Percentiles rank a stretch among this genome's conserved stretches.
These are phyloP conservation scores for Artemisiospiza belli DNA, from an alignment of 2,113 vertebrate genomes.

Conservation along the genomic window DNA sequence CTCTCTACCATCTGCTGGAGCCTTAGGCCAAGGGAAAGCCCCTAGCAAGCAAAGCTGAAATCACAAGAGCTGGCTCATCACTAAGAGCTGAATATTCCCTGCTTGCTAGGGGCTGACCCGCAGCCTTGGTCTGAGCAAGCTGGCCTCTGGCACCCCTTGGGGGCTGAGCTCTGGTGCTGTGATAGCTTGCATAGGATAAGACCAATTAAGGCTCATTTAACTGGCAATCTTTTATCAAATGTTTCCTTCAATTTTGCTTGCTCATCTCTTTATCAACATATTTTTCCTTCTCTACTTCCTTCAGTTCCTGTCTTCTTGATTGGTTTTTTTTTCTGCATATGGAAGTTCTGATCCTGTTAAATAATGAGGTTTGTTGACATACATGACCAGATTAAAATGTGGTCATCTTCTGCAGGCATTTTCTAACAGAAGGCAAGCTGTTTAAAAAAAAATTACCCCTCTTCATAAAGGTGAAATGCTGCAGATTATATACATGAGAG, in stretches of 20 bases:
- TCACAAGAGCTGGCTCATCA: too few species aligned
- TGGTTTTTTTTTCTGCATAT: neutral
- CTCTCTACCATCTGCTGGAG: too few species aligned
- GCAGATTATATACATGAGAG: accelerated
- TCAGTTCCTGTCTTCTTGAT: neutral
- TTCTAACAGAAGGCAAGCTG: neutral
- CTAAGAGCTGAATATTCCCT: too few species aligned
- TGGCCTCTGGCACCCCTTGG: too few species aligned
- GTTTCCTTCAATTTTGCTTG: neutral
- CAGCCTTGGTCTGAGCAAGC: too few species aligned
- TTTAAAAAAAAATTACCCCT: neutral
- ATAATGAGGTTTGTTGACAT: neutral
- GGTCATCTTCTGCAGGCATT: neutral
- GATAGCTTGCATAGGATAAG: too few species aligned
- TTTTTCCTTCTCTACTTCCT: neutral
- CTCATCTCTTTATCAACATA: neutral
- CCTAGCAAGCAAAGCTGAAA: too few species aligned
- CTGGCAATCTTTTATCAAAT: neutral
- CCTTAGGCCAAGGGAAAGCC: too few species aligned
- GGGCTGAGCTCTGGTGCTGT: too few species aligned
- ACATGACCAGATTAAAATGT: neutral
- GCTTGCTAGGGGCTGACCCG: too few species aligned
- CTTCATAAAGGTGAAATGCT: neutral
- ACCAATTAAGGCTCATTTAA: too few species aligned
- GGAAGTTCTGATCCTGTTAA: neutral